phyloP scores from a whole-genome alignment of 1,140 invertebrate species.

The Himalopsyche phryganea region DNA sequence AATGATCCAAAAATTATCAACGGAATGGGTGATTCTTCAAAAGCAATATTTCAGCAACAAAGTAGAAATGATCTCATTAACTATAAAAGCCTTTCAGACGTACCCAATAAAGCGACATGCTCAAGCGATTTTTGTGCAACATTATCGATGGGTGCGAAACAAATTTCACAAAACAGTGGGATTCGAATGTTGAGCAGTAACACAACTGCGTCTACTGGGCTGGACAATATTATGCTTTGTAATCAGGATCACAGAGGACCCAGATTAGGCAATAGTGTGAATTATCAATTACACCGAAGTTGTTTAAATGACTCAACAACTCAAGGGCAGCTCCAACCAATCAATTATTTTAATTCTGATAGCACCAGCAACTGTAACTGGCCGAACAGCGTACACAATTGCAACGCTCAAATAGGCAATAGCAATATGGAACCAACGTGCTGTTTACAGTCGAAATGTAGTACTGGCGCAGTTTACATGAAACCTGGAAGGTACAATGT shows the following conservation, averaged over 20 bases:
- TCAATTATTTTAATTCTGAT: slow-evolving; percentile 3
- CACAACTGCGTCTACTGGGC: not conserved
- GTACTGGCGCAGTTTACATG: slow-evolving; percentile 48
- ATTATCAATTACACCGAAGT: slow-evolving; percentile 2
- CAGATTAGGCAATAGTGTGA: not conserved
- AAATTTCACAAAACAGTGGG: slow-evolving; percentile 8
- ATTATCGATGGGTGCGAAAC: not conserved
- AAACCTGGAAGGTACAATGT: slow-evolving; percentile 52
- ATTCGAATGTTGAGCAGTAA: not conserved
- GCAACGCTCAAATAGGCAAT: not conserved
- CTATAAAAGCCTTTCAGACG: too few relatives aligned
- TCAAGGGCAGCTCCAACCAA: not conserved
- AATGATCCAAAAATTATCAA: too few relatives aligned
- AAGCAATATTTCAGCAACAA: too few relatives aligned
- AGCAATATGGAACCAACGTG: not conserved
- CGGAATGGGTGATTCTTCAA: too few relatives aligned
- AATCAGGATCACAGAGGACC: not conserved
- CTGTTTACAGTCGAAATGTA: slow-evolving; percentile 27
- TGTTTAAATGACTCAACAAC: slow-evolving; percentile 33
- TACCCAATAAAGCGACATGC: too few relatives aligned
- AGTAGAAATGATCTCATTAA: too few relatives aligned
- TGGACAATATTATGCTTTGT: too few relatives aligned
- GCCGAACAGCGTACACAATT: not conserved
- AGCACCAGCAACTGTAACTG: not conserved
- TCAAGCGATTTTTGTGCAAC: too few relatives aligned